Evolutionary conservation across 2,888 invertebrate species (phyloP).

Genomic region (Myopa testacea): DNA sequence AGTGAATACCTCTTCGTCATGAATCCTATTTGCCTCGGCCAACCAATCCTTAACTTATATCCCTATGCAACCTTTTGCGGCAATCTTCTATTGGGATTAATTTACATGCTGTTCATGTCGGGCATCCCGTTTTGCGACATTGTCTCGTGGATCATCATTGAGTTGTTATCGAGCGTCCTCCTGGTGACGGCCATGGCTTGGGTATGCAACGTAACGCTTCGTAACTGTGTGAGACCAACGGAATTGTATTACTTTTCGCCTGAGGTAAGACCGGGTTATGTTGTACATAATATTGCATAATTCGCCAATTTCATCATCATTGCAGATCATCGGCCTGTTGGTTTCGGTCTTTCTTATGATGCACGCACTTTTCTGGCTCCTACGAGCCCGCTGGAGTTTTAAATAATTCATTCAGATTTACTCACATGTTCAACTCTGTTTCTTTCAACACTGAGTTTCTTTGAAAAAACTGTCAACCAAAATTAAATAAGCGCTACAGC

Average conservation of each 20-base stretch:
- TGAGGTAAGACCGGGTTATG: background rate
- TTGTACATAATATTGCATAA: background rate
- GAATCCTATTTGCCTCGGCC: background rate
- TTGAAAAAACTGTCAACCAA: background rate
- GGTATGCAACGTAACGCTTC: background rate
- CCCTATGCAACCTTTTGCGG: background rate
- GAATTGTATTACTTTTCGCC: background rate
- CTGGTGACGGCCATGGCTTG: background rate
- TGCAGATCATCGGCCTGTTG: conserved; percentile 1
- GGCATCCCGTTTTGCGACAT: background rate
- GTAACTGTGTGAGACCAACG: background rate
- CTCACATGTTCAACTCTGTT: background rate
- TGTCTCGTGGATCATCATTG: background rate
- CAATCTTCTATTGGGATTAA: background rate
- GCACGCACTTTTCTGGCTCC: conserved; percentile 1
- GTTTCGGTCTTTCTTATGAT: background rate
- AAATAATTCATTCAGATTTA: no score
- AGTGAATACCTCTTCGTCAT: conserved; percentile 8
- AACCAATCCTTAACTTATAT: background rate
- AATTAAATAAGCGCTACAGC: background rate
- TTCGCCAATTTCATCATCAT: background rate
- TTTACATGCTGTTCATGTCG: background rate
- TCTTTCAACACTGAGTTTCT: background rate
- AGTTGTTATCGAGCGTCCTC: background rate
- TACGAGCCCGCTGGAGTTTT: background rate